Evolutionary conservation across 2,113 vertebrate genomes (phyloP).

Genomic region (Anser cygnoides): DNA sequence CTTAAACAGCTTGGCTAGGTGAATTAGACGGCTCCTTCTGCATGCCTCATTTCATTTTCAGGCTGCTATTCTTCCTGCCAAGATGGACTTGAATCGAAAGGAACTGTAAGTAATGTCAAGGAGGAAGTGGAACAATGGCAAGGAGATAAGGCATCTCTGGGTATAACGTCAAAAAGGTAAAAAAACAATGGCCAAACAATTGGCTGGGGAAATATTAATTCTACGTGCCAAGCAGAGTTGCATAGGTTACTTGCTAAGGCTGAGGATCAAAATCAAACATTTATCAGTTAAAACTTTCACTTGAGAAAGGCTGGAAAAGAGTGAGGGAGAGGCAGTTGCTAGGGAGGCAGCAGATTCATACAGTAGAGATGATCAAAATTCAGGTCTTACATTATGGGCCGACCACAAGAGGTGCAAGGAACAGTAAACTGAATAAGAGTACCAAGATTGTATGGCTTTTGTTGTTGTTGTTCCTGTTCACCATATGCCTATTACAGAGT

Average conservation of each 20-base stretch:
- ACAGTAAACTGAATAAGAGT: not conserved
- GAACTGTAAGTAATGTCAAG: constrained; percentile 21
- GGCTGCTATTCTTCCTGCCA: not conserved
- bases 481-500: not conserved
- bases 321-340: not conserved
- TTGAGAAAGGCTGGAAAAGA: not conserved
- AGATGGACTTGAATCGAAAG: not conserved
- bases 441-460: not conserved
- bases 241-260: not conserved
- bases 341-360: not conserved
- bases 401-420: not conserved
- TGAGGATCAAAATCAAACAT: not conserved
- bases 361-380: not conserved
- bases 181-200: not conserved
- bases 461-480: not conserved
- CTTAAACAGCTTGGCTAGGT: not conserved
- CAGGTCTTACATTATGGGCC: not conserved
- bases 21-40: not conserved
- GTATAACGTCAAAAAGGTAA: constrained; percentile 3
- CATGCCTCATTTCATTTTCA: constrained; percentile 2
- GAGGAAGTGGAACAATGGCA: constrained; percentile 31
- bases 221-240: not conserved
- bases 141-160: constrained; percentile 41
- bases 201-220: not conserved
- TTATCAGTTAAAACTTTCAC: not conserved